Conservation (phyloP, 2,797 vertebrate species). For the Babyrousa celebensis region DNA sequence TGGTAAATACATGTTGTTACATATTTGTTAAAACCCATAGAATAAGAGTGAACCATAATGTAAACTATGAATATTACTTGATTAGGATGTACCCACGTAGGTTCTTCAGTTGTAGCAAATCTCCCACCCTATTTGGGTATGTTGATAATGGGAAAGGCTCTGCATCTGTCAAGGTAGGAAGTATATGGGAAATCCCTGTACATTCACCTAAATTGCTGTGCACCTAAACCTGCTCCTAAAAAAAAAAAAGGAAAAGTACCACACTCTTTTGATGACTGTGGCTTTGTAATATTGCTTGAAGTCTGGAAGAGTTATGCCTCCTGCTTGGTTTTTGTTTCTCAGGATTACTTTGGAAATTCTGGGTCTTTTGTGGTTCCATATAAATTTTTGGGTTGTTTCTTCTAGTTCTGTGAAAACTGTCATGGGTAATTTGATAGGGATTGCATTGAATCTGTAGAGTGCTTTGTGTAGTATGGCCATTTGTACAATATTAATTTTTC, state of each 20-base stretch:
- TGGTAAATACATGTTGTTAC: background rate
- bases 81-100: background rate
- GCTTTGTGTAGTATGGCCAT: too few relatives aligned
- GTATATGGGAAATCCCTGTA: background rate
- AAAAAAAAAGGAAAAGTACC: background rate
- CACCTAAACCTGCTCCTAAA: background rate
- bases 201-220: background rate
- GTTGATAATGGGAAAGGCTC: background rate
- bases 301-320: too few relatives aligned
- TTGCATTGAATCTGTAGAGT: too few relatives aligned
- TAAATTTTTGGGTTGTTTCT: too few relatives aligned
- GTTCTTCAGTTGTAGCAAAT: background rate
- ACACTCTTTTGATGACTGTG: too few relatives aligned
- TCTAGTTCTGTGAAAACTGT: too few relatives aligned
- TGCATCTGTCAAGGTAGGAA: accelerated
- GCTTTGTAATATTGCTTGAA: too few relatives aligned
- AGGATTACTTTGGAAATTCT: too few relatives aligned
- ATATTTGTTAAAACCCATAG: background rate
- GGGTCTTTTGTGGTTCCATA: too few relatives aligned
- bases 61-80: background rate
- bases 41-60: background rate
- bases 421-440: too few relatives aligned
- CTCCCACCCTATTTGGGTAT: background rate
- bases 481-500: too few relatives aligned
- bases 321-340: too few relatives aligned